Evolutionary conservation across 2,113 vertebrate species (phyloP), one percentile per base, ranked within the genome.

Genomic region (Hippocampus comes): DNA sequence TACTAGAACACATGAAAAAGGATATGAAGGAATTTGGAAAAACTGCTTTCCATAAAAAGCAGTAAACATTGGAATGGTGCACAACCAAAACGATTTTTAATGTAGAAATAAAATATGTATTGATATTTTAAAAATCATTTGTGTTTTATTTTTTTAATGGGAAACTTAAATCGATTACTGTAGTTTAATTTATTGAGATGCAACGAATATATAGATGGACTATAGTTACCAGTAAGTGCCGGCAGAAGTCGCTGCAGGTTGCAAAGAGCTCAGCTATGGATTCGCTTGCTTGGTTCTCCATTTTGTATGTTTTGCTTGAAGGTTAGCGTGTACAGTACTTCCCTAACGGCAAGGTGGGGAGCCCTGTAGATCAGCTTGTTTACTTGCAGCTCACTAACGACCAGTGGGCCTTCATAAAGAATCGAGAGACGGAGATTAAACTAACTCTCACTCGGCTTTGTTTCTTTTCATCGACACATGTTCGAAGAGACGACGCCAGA

Each of bases 281-380:
- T 71, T 87, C 74, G 63, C 79, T 78, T 15, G 41, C 74, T 67
- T 61, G 43, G 84, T 87, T 92, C 92, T 93, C 93, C 92, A 94
- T 94, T 94, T 94, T 94, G 92, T 90, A 87, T 91, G 87, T 91
- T 92, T 92, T 93, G 87, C 88, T 87, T 88, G 78, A 80, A 89
- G 86, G 91, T 92, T 86, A 91, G 90, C 88, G 81, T 86, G 79
- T 88, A 56, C 4, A 34, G 57, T 20, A 83, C 90, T 91, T 83
- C 73, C 77, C 81, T 79, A 79, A 82, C 77, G 80, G 83, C 78
- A 70, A 84, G 88, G 76, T 77, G 77, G 57, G 69, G 70, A 55
- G 76, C 66, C 27, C 41, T 76, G 17, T 60, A 76, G 80, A 77
- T 61, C 15, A 17, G 27, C 25, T 77, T 74, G 61, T 68, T 61